Base-by-base conservation (phyloP, 2,113 vertebrate species). In the Tachycineta bicolor region DNA sequence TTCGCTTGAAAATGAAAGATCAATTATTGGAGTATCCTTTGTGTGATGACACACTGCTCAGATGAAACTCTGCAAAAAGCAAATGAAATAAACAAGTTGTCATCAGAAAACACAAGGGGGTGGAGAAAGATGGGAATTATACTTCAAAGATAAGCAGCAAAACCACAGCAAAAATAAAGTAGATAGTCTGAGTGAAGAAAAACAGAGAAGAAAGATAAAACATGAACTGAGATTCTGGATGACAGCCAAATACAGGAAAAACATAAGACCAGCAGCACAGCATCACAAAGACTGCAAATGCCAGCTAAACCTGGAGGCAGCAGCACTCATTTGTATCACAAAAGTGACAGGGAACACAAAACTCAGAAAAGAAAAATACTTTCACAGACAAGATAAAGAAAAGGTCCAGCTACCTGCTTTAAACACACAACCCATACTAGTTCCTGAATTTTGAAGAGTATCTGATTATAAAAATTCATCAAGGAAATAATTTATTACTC, bases 171-270 rank as follows among this genome's bases (percentile, higher is more conserved):
- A 71, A 93, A 88, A 68, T 76, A 62, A 90, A 96, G 76, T 11
- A 83, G 63, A 93, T 69, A 78, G 80, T 12, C 63, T 8, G 10
- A 79, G 46, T 44, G 68, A 92, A 91, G 79, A 91, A 97, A 96
- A 95, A 94, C 83, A 93, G 94, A 92, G 56, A 86, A 50, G 74
- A 58, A 46, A 92, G 68, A 93, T 81, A 92, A 88, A 39, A 68
- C 5, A 5, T n/a, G 65, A 93, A 75, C 64, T 52, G 62, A 37
- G 28, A 65, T 76, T 21, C 49, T 89, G 85, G 91, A 87, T 69
- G 58, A 68, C 64, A 65, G 81, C 60, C 94, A 93, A 80, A 46
- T 20, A 76, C 0, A 11, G 67, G 14, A 14, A 71, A 80, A 90
- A 69, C 1, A 39, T 15, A 88, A 67, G 69, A 74, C 41, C 53